Evolutionary conservation across 92 coral and sea anemone species (phyloP).

Genomic region (Zoanthus solanderi): DNA sequence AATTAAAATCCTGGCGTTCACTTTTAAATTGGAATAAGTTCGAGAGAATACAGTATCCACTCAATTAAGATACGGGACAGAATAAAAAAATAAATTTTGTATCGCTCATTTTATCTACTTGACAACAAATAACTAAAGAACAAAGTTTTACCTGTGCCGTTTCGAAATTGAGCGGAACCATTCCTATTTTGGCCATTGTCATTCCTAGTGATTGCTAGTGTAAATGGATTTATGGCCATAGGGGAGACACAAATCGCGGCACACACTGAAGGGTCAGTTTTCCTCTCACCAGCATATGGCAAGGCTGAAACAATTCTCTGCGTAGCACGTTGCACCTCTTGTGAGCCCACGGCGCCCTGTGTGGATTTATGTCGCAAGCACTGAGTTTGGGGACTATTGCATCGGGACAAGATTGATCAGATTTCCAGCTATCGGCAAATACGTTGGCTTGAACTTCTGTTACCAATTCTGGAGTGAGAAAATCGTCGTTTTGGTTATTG

Average conservation of each 20-base stretch:
- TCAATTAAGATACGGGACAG: conserved; percentile 33
- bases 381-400: conserved; percentile 67
- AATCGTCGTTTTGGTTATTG: conserved; percentile 86
- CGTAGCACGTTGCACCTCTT: conserved; percentile 92
- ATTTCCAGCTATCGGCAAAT: conserved; percentile 95
- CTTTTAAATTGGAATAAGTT: background rate
- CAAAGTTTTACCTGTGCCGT: conserved; percentile 32
- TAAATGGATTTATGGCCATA: conserved; percentile 37
- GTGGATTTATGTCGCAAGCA: conserved; percentile 83
- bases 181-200: conserved; percentile 34
- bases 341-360: conserved; percentile 94
- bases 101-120: conserved; percentile 20
- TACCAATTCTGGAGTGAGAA: conserved; percentile 85
- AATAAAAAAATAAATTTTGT: background rate
- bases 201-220: conserved; percentile 40
- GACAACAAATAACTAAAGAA: conserved; percentile 11
- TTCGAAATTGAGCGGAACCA: conserved; percentile 47
- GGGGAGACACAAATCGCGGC: conserved; percentile 15
- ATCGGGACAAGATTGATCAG: conserved; percentile 85
- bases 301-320: conserved; percentile 79
- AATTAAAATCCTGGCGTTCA: background rate
- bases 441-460: conserved; percentile 82
- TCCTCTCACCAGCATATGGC: conserved; percentile 80
- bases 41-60: conserved; percentile 11
- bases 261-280: conserved; percentile 15